Conservation (phyloP, 2,888 invertebrate species). For the Encarsia formosa region DNA sequence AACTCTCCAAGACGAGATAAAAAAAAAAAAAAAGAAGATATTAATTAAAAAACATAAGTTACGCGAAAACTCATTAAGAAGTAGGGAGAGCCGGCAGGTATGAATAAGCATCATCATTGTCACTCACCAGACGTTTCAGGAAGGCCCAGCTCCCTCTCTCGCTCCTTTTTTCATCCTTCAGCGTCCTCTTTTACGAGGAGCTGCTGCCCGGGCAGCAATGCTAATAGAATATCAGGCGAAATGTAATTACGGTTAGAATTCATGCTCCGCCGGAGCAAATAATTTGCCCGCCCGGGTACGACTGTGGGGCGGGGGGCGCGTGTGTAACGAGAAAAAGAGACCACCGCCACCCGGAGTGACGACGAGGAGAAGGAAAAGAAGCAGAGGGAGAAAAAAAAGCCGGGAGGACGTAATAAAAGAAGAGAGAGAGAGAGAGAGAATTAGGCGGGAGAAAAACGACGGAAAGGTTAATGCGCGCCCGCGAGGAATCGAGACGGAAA, state of each 20-base stretch:
- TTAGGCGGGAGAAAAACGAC: slow-evolving; percentile 20
- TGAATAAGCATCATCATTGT: no score
- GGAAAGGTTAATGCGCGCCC: slow-evolving; percentile 29
- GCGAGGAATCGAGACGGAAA: slow-evolving; percentile 29
- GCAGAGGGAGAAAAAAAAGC: slow-evolving; percentile 25
- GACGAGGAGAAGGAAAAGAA: slow-evolving; percentile 26
- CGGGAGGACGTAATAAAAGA: slow-evolving; percentile 9
- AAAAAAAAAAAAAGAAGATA: no score
- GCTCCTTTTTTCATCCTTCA: background rate
- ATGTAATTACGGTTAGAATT: slow-evolving; percentile 51
- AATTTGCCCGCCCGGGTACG: slow-evolving; percentile 43
- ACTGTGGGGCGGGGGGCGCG: slow-evolving; percentile 1
- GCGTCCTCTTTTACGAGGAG: slow-evolving; percentile 27
- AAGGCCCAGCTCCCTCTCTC: background rate
- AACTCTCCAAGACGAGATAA: no score
- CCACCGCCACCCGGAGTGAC: slow-evolving; percentile 1
- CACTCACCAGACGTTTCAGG: no score
- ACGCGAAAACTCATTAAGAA: no score
- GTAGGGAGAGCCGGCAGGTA: no score
- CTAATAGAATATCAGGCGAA: slow-evolving; percentile 51
- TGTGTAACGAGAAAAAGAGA: slow-evolving; percentile 6
- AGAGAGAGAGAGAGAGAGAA: slow-evolving; percentile 28
- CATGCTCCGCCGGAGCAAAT: slow-evolving; percentile 51
- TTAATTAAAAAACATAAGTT: no score
- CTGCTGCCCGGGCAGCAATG: slow-evolving; percentile 39